phyloP scores from a whole-genome alignment of 2,113 vertebrate species.

The Stictonetta naevosa region DNA sequence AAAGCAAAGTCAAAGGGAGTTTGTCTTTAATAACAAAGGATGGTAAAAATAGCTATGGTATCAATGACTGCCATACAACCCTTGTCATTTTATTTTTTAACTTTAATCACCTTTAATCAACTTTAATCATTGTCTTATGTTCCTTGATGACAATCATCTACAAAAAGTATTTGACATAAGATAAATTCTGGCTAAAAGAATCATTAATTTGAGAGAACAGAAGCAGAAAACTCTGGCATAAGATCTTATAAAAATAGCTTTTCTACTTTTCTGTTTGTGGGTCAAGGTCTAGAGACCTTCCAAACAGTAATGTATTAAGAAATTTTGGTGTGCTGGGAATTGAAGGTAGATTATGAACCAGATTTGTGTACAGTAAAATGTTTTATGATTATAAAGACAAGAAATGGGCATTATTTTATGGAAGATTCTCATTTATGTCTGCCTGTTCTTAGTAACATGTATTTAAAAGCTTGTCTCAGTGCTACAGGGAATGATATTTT shows the following conservation, averaged over 20 bases:
- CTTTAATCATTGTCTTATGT: background rate
- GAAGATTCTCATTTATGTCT: background rate
- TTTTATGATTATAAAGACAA: background rate
- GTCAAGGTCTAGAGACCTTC: background rate
- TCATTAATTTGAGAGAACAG: background rate
- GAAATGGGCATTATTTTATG: background rate
- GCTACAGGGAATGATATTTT: background rate
- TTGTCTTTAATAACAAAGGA: background rate
- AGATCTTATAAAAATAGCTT: background rate
- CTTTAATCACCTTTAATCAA: background rate
- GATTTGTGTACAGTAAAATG: background rate
- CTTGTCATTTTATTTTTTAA: background rate
- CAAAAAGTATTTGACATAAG: background rate
- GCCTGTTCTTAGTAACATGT: background rate
- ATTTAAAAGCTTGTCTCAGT: conserved; percentile 20
- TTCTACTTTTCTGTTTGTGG: background rate
- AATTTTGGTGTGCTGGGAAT: background rate
- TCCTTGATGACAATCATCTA: background rate
- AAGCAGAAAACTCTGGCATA: background rate
- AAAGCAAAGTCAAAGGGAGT: background rate
- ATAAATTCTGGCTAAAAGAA: background rate
- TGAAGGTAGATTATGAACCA: background rate
- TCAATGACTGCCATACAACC: background rate
- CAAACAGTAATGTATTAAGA: background rate
- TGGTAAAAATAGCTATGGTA: background rate